Conservation (phyloP, 92 coral and sea anemone genomes). For the Epizoanthus scotinus region DNA sequence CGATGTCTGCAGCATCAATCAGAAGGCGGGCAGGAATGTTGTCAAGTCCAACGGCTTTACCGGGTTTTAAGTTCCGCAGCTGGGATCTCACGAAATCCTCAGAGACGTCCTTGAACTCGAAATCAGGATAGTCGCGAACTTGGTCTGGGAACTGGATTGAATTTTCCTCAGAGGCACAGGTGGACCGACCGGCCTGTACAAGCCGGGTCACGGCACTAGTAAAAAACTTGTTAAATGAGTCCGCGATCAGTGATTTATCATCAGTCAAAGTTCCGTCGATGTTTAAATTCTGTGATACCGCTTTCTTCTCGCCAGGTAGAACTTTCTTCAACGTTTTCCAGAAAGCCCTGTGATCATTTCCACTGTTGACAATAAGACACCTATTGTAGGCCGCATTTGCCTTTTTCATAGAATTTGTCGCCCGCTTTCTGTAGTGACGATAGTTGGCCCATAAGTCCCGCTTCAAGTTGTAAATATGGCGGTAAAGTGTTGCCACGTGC, state of each 20-base stretch:
- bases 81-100: background rate
- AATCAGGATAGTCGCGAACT: constrained; percentile 1
- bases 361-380: constrained; percentile 35
- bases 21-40: constrained; percentile 6
- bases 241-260: constrained; percentile 49
- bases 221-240: constrained; percentile 56
- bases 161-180: constrained; percentile 23
- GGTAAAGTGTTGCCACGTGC: background rate
- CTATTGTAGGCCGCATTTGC: constrained; percentile 43
- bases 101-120: constrained; percentile 19
- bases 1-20: constrained; percentile 37
- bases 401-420: constrained; percentile 35
- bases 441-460: constrained; percentile 32
- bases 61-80: background rate
- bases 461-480: constrained; percentile 39
- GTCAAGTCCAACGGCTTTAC: background rate
- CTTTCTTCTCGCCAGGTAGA: constrained; percentile 53
- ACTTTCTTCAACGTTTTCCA: constrained; percentile 55
- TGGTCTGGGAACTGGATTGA: constrained; percentile 10
- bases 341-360: constrained; percentile 43
- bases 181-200: constrained; percentile 32
- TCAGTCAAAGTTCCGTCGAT: constrained; percentile 25
- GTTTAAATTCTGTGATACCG: constrained; percentile 33
- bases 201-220: constrained; percentile 48
- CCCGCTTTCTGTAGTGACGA: constrained; percentile 43